Percentiles rank a stretch among this genome's conserved stretches.
phyloP scores from a whole-genome alignment of 2,113 vertebrate genomes.

The Hippocampus zosterae region DNA sequence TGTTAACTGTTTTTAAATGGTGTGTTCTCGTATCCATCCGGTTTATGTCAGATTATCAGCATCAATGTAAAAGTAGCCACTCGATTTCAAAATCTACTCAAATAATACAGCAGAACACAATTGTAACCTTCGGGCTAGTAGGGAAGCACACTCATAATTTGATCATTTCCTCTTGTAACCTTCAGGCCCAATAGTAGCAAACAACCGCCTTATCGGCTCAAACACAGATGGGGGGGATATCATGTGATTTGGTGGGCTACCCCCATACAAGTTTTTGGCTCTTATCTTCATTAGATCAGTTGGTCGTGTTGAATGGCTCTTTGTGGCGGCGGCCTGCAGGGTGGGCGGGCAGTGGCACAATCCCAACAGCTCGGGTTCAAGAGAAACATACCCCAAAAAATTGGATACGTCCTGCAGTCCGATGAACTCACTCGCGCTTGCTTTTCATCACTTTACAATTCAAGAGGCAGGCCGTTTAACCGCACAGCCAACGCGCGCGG shows the following conservation, averaged over 20 bases:
- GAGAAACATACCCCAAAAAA: constrained; percentile 8
- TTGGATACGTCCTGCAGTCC: constrained; percentile 8
- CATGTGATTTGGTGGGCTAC: constrained; percentile 32
- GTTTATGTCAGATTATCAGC: background rate
- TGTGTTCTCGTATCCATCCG: background rate
- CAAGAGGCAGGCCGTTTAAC: constrained; percentile 11
- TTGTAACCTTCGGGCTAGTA: background rate
- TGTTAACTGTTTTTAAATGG: background rate
- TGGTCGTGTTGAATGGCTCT: constrained; percentile 46
- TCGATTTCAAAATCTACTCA: background rate
- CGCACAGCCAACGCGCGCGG: constrained; percentile 25
- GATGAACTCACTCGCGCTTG: background rate
- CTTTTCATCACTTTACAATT: constrained; percentile 14
- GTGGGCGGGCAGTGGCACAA: constrained; percentile 46
- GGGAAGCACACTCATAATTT: constrained; percentile 14
- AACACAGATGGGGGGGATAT: constrained; percentile 39
- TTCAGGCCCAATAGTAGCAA: constrained; percentile 7
- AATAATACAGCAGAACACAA: background rate
- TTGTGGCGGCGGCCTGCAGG: constrained; percentile 51
- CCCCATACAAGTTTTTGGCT: constrained; percentile 26
- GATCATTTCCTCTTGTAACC: constrained; percentile 19
- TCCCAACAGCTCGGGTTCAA: constrained; percentile 18
- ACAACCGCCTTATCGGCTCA: constrained; percentile 22
- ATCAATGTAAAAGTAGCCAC: background rate
- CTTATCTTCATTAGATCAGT: constrained; percentile 59